A percentile compares a stretch with the other conserved stretches of the same genome.
These are phyloP conservation scores for Pipistrellus pygmaeus DNA, from an alignment of 2,797 vertebrate genomes.

Conservation along the genomic window DNA sequence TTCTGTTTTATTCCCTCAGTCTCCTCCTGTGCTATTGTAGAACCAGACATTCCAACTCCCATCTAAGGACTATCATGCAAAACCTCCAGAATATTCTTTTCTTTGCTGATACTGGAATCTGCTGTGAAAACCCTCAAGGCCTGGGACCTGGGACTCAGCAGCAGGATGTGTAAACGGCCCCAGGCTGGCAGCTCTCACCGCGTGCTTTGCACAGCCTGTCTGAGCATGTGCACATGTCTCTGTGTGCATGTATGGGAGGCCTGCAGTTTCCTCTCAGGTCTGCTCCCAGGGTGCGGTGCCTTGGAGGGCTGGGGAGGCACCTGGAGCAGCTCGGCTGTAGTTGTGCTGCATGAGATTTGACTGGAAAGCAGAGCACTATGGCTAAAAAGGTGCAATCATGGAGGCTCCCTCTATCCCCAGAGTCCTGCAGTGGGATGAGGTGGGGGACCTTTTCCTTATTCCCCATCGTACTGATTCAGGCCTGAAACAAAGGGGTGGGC, in stretches of 20 bases:
- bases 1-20: constrained; percentile 16
- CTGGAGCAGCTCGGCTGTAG: neutral
- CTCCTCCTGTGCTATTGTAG: neutral
- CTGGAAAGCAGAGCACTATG: neutral
- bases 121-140: neutral
- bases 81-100: constrained; percentile 5
- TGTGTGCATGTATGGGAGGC: neutral
- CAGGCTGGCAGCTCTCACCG: neutral
- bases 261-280: neutral
- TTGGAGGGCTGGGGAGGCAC: neutral
- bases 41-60: neutral
- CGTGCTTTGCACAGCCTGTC: neutral
- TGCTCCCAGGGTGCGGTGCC: neutral
- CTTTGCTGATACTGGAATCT: neutral
- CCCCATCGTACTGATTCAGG: neutral
- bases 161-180: neutral
- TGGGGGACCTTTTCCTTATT: neutral
- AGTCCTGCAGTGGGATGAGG: neutral
- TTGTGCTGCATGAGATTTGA: neutral
- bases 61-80: no score
- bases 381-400: neutral
- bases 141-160: neutral
- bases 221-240: neutral
- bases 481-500: neutral
- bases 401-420: neutral